These are phyloP conservation scores for Gymnogyps californianus DNA, from an alignment of 2,113 vertebrate genomes.

Conservation along the genomic window DNA sequence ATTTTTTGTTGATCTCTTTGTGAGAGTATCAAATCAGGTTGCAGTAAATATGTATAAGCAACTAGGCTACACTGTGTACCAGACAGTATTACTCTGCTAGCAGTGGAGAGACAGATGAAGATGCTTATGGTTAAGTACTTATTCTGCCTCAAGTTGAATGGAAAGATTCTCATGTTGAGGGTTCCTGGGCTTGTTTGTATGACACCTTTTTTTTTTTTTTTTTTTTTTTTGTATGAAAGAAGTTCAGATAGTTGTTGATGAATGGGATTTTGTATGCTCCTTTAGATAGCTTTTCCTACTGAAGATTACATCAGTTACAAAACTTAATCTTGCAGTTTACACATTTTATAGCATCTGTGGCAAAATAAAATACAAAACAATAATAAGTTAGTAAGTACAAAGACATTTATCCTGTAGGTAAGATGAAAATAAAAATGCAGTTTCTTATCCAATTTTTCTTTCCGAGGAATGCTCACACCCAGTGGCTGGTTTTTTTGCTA, in stretches of 20 bases:
- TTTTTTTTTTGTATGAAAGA: background rate
- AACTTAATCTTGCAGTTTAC: background rate
- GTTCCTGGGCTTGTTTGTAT: background rate
- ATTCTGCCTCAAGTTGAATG: background rate
- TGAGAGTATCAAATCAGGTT: constrained; percentile 95
- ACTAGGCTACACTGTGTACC: constrained; percentile 94
- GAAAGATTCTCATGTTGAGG: background rate
- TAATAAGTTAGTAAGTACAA: background rate
- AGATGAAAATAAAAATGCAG: background rate
- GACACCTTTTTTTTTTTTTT: too few relatives aligned
- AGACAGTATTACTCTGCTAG: constrained; percentile 97
- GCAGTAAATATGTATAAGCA: constrained; percentile 98
- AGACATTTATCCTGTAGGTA: background rate
- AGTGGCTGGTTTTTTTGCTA: background rate
- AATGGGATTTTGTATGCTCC: background rate
- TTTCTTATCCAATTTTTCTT: background rate
- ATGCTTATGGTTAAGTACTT: constrained; percentile 86
- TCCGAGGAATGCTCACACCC: background rate
- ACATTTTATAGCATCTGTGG: background rate
- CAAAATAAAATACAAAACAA: background rate
- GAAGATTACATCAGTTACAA: background rate
- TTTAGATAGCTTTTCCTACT: background rate
- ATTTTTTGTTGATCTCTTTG: constrained; percentile 96
- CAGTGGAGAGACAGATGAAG: constrained; percentile 93
- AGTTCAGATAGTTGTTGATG: background rate